Conservation (phyloP, 2,797 vertebrate species). For the Crenuchus spilurus region DNA sequence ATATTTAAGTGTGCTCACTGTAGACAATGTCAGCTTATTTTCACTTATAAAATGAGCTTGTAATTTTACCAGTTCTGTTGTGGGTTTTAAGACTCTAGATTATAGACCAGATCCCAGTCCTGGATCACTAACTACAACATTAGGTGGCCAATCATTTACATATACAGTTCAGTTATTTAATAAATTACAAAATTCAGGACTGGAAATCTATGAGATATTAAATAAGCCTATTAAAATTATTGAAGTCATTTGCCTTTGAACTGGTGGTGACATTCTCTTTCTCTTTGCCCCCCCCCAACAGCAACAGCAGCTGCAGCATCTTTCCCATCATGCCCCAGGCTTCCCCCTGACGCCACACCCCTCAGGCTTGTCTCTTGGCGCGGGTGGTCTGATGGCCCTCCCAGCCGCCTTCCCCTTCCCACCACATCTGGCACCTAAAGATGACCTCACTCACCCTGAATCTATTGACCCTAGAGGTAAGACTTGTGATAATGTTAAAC, state of each 20-base stretch:
- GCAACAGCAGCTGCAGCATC: slow-evolving; percentile 97
- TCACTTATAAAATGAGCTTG: too few relatives aligned
- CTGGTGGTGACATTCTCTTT: background rate
- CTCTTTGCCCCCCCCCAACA: slow-evolving; percentile 68
- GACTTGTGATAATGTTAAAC: background rate
- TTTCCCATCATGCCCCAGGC: slow-evolving; percentile 87
- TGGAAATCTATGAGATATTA: too few relatives aligned
- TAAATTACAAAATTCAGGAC: too few relatives aligned
- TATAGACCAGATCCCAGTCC: too few relatives aligned
- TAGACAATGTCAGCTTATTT: too few relatives aligned
- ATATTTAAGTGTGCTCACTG: too few relatives aligned
- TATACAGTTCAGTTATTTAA: too few relatives aligned
- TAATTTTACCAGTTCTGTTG: too few relatives aligned
- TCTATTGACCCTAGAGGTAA: slow-evolving; percentile 83
- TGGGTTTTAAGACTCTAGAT: too few relatives aligned
- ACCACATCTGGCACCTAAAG: slow-evolving; percentile 81
- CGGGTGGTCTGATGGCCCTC: slow-evolving; percentile 83
- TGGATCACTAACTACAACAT: too few relatives aligned
- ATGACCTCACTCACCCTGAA: slow-evolving; percentile 81
- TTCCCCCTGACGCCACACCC: slow-evolving; percentile 86
- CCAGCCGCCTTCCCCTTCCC: slow-evolving; percentile 81
- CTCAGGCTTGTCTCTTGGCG: slow-evolving; percentile 77
- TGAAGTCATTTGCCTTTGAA: background rate
- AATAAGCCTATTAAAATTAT: too few relatives aligned
- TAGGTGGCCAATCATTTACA: too few relatives aligned